Percentiles rank a stretch among this genome's conserved stretches.
Evolutionary conservation across 2,888 invertebrate species (phyloP).

Genomic region (Enoplolaimus lenunculus): DNA sequence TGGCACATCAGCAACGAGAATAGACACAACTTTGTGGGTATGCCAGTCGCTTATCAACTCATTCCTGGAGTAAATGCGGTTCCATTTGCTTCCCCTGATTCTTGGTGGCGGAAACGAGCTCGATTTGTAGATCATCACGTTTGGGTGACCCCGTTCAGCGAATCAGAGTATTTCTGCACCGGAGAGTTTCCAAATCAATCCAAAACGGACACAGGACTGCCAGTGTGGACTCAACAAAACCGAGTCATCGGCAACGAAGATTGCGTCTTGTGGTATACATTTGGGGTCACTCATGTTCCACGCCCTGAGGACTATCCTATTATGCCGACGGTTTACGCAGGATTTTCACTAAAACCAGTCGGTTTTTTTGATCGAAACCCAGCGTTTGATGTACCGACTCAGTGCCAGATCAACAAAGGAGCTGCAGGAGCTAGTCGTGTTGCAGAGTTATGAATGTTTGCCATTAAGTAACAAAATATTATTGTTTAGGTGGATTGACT

Average conservation of each 20-base stretch:
- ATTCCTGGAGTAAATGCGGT: neutral
- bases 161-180: neutral
- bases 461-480: too few species aligned
- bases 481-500: too few species aligned
- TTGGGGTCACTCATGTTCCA: slow-evolving; percentile 20
- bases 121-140: slow-evolving; percentile 23
- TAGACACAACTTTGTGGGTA: neutral
- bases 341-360: slow-evolving; percentile 22
- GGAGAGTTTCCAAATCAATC: slow-evolving; percentile 22
- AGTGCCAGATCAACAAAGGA: slow-evolving; percentile 1
- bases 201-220: slow-evolving; percentile 6
- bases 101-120: slow-evolving; percentile 20
- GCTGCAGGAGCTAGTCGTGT: too few species aligned
- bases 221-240: slow-evolving; percentile 19
- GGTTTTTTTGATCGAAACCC: slow-evolving; percentile 23
- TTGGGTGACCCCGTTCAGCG: slow-evolving; percentile 21
- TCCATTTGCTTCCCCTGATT: neutral
- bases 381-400: slow-evolving; percentile 18
- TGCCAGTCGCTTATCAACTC: neutral
- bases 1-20: slow-evolving; percentile 12
- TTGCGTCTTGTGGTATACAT: slow-evolving; percentile 23
- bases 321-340: slow-evolving; percentile 19
- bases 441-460: too few species aligned
- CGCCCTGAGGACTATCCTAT: slow-evolving; percentile 24
- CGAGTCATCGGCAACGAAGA: slow-evolving; percentile 18